Conservation (phyloP, 1,140 invertebrate species). For the Heliconius hewitsoni region DNA sequence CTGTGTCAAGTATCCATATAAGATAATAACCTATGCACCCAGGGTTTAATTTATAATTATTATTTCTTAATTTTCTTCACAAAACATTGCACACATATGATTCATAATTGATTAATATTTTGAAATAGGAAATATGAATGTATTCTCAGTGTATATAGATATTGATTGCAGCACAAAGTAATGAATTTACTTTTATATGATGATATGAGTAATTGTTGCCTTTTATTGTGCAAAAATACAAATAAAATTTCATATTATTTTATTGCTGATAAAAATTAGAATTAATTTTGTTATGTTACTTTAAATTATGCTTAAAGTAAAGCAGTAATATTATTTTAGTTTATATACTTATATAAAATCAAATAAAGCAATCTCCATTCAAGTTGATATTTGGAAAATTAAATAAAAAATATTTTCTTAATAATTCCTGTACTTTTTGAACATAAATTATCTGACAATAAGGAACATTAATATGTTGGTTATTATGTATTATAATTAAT, state of each 20-base stretch:
- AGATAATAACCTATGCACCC: constrained; percentile 21
- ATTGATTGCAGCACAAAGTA: background rate
- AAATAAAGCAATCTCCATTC: too few species aligned
- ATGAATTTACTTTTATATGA: background rate
- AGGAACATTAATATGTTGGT: too few species aligned
- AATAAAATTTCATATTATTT: background rate
- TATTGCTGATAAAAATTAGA: background rate
- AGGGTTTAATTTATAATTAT: constrained; percentile 17
- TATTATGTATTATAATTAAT: too few species aligned
- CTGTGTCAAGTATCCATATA: constrained; percentile 33
- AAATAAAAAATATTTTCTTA: too few species aligned
- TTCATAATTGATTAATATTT: background rate
- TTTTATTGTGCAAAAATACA: constrained; percentile 2
- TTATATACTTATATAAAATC: too few species aligned
- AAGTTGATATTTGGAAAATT: too few species aligned
- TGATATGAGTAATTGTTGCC: background rate
- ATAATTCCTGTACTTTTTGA: too few species aligned
- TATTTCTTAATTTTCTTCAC: background rate
- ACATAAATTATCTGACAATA: too few species aligned
- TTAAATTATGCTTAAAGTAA: background rate
- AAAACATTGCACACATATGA: background rate
- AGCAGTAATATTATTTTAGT: too few species aligned
- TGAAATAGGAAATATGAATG: background rate
- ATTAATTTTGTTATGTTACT: background rate
- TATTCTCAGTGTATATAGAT: background rate